These are phyloP conservation scores for Ceryle rudis DNA, from an alignment of 2,797 vertebrate genomes.

Conservation along the genomic window DNA sequence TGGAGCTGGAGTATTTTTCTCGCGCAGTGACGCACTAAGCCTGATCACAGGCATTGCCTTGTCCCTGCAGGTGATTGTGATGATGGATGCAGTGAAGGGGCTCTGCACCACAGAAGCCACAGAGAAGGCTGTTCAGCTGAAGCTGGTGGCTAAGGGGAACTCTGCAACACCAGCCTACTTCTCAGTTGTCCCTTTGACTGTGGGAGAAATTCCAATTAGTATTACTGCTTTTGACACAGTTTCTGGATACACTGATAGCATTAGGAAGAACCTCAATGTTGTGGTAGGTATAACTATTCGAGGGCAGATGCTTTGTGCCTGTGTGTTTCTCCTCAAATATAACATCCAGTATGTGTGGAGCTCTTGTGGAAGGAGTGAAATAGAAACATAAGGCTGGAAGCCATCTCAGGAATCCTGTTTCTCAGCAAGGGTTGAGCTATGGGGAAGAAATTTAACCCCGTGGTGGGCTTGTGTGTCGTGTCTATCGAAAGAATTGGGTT, in stretches of 20 bases:
- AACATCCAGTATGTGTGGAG: fast-evolving
- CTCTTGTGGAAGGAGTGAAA: neutral
- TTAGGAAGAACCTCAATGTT: conserved; percentile 74
- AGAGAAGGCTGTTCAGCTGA: neutral
- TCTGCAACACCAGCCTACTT: conserved; percentile 77
- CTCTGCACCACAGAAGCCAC: conserved; percentile 61
- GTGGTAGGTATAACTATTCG: conserved; percentile 53
- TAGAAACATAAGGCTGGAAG: neutral
- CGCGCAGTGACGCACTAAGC: fast-evolving
- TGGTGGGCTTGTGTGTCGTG: neutral
- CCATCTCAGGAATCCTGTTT: neutral
- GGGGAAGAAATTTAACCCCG: neutral
- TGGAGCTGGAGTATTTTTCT: neutral
- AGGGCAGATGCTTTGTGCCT: neutral
- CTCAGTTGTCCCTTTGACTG: conserved; percentile 70
- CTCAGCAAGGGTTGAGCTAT: neutral
- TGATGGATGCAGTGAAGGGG: conserved; percentile 51
- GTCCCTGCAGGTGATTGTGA: conserved; percentile 51
- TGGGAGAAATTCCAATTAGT: conserved; percentile 73
- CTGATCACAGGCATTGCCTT: neutral
- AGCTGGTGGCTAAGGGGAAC: conserved; percentile 56
- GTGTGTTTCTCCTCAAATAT: neutral
- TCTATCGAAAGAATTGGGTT: neutral
- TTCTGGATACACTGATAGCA: conserved; percentile 19
- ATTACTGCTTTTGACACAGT: conserved; percentile 27